phyloP scores from a whole-genome alignment of 2,888 invertebrate genomes.

The Aspidapion aeneum region DNA sequence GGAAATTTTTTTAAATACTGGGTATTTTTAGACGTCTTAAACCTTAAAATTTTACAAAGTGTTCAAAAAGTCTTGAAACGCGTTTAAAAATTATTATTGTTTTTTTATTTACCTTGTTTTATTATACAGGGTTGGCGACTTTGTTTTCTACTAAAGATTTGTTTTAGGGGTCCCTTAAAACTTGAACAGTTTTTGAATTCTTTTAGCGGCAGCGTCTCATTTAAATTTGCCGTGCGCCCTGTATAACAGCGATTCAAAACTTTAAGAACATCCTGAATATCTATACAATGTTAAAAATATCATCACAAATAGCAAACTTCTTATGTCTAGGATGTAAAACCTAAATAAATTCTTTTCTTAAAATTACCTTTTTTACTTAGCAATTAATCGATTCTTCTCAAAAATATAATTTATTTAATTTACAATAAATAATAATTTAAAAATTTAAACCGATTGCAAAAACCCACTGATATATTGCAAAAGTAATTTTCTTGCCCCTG shows the following conservation, averaged over 20 bases:
- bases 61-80: no score
- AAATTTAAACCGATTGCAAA: constrained; percentile 20
- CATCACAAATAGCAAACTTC: constrained; percentile 44
- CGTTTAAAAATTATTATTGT: no score
- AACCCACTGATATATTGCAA: constrained; percentile 16
- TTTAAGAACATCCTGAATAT: no score
- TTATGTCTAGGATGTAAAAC: constrained; percentile 23
- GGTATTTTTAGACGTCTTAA: neutral
- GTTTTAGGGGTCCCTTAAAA: no score
- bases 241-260: no score
- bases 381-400: neutral
- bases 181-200: no score
- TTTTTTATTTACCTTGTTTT: no score
- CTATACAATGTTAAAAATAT: constrained; percentile 42
- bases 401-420: constrained; percentile 4
- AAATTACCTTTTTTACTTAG: constrained; percentile 5
- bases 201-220: no score
- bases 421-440: constrained; percentile 7
- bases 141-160: no score
- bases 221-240: no score
- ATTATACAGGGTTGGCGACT: no score
- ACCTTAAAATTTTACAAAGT: neutral
- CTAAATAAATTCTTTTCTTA: constrained; percentile 25
- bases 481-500: constrained; percentile 2
- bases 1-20: neutral